Conservation (phyloP, 2,113 vertebrate genomes). For the Turnix velox region DNA sequence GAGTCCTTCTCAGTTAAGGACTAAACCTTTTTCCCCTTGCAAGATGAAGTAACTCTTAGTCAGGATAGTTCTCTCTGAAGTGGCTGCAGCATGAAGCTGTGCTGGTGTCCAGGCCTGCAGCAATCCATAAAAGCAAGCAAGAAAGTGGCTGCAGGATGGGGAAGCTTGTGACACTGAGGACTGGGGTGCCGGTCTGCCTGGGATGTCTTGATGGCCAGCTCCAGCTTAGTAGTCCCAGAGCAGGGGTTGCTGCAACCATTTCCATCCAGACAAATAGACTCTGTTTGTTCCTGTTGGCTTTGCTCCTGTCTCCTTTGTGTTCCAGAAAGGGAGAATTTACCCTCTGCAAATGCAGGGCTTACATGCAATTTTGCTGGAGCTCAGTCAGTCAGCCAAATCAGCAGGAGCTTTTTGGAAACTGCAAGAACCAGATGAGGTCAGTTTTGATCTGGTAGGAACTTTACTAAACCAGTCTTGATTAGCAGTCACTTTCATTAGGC, state of each 20-base stretch:
- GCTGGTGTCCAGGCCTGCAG: neutral
- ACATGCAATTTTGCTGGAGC: slow-evolving; percentile 13
- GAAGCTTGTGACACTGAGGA: neutral
- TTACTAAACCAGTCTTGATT: neutral
- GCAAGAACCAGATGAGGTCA: slow-evolving; percentile 18
- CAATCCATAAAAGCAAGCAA: neutral
- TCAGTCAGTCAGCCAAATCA: slow-evolving; percentile 15
- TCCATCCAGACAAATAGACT: neutral
- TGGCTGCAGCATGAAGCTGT: neutral
- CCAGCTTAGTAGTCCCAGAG: neutral
- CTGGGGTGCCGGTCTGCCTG: neutral
- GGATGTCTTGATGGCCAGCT: neutral
- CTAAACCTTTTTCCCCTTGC: neutral
- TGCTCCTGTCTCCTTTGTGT: neutral
- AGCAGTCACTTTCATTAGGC: neutral
- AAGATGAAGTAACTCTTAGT: neutral
- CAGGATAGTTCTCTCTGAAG: neutral
- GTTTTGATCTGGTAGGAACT: slow-evolving; percentile 22
- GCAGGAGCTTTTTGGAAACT: slow-evolving; percentile 21
- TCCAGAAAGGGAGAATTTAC: slow-evolving; percentile 19
- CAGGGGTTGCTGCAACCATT: neutral
- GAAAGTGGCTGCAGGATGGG: neutral
- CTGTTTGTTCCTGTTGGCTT: slow-evolving; percentile 2
- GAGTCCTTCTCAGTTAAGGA: neutral
- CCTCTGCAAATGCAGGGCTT: neutral